Percentiles rank a stretch among this genome's conserved stretches.
Evolutionary conservation across 1,140 invertebrate genomes (phyloP).

Genomic region (Diabrotica virgifera): DNA sequence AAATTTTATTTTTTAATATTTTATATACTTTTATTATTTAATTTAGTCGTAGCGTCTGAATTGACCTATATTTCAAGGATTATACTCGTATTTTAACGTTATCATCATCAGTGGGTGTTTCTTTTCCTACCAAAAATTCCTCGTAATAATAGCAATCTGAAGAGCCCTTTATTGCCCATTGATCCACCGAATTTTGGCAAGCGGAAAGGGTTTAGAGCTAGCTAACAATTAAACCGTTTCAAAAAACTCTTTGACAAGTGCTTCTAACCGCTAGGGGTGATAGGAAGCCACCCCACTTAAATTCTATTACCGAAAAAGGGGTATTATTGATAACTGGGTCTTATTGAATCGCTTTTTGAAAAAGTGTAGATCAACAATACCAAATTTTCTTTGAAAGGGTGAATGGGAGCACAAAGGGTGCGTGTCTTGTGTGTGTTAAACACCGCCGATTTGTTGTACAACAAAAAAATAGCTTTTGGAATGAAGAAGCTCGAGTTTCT

Average conservation of each 20-base stretch:
- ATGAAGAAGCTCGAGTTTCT: constrained; percentile 5
- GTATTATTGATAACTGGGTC: constrained; percentile 6
- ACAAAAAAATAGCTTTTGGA: constrained; percentile 13
- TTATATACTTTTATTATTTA: too few relatives aligned
- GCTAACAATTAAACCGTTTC: constrained; percentile 13
- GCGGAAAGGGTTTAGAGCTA: constrained; percentile 14
- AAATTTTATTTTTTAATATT: too few relatives aligned
- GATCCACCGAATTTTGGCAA: constrained; percentile 16
- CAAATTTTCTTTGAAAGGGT: constrained; percentile 16
- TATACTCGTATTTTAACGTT: too few relatives aligned
- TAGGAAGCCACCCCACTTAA: constrained; percentile 16
- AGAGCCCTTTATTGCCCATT: constrained; percentile 4
- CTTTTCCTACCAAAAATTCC: too few relatives aligned
- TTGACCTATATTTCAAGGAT: too few relatives aligned
- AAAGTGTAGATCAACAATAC: constrained; percentile 10
- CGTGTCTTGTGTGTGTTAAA: constrained; percentile 18
- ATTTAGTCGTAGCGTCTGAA: too few relatives aligned
- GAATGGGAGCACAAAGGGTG: not conserved
- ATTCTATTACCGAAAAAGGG: constrained; percentile 14
- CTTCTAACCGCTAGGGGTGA: constrained; percentile 14
- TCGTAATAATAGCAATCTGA: not conserved
- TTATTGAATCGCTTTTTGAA: constrained; percentile 15
- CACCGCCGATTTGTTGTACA: constrained; percentile 18
- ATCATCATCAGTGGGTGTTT: too few relatives aligned
- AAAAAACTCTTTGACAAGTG: constrained; percentile 11